phyloP scores from a whole-genome alignment of 1,140 invertebrate species.

The Ceratina australensis region DNA sequence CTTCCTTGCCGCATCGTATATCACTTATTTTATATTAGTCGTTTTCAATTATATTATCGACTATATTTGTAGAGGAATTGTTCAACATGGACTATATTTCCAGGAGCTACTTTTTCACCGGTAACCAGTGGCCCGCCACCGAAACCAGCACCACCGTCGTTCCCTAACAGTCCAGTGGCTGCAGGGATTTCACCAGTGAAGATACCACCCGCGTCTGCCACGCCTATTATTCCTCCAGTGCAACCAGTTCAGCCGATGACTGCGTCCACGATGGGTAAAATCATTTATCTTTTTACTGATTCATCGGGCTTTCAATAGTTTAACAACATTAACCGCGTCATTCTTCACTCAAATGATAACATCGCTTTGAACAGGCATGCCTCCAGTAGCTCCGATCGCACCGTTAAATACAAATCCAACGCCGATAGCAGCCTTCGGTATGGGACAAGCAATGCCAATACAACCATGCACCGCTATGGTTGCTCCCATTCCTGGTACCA shows the following conservation, averaged over 20 bases:
- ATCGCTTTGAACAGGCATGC: slow-evolving; percentile 55
- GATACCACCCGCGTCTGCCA: slow-evolving; percentile 50
- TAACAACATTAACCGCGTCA: neutral
- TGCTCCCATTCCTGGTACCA: slow-evolving; percentile 54
- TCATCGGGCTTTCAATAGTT: too few species aligned
- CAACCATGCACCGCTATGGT: slow-evolving; percentile 62
- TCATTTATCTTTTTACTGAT: neutral
- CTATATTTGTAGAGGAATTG: neutral
- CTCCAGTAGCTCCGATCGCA: slow-evolving; percentile 69
- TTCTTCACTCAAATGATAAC: too few species aligned
- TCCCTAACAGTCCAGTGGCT: slow-evolving; percentile 75
- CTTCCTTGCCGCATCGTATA: slow-evolving; percentile 15
- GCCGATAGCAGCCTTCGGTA: slow-evolving; percentile 75
- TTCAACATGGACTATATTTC: slow-evolving; percentile 22
- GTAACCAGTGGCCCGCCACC: slow-evolving; percentile 73
- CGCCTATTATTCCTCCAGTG: slow-evolving; percentile 61
- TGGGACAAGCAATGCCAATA: slow-evolving; percentile 68
- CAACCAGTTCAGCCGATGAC: slow-evolving; percentile 64
- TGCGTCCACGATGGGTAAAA: slow-evolving; percentile 69
- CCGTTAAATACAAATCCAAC: slow-evolving; percentile 74
- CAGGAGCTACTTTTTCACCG: slow-evolving; percentile 72
- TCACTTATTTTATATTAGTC: slow-evolving; percentile 6
- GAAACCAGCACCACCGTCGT: slow-evolving; percentile 76
- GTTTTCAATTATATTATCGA: slow-evolving; percentile 2
- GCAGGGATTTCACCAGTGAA: slow-evolving; percentile 65